Evolutionary conservation across 2,113 vertebrate genomes (phyloP).

Genomic region (Corythaeola cristata): DNA sequence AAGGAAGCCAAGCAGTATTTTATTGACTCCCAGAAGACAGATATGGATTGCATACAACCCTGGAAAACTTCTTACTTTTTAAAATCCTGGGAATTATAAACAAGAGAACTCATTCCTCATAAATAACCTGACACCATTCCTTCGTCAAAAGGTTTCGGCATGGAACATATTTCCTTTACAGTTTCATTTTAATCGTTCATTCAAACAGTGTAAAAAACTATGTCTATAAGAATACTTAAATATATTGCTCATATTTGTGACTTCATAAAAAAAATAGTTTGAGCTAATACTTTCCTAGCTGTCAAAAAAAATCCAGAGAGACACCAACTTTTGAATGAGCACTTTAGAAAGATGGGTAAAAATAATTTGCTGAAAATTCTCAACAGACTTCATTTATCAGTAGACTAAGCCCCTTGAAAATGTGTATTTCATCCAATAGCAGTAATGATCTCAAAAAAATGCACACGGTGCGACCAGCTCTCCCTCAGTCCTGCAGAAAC

Average conservation of each 20-base stretch:
- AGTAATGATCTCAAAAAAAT: background rate
- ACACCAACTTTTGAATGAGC: slow-evolving; percentile 23
- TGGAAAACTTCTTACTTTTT: background rate
- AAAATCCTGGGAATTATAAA: background rate
- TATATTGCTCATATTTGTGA: slow-evolving; percentile 29
- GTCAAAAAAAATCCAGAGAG: slow-evolving; percentile 22
- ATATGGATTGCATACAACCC: background rate
- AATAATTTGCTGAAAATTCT: background rate
- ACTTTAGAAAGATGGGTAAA: background rate
- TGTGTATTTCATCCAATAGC: background rate
- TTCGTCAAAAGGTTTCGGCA: background rate
- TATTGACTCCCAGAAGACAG: slow-evolving; percentile 20
- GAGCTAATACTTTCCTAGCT: background rate
- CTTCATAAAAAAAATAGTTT: slow-evolving; percentile 29
- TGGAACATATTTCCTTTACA: background rate
- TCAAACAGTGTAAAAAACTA: slow-evolving; percentile 41
- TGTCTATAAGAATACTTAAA: slow-evolving; percentile 26
- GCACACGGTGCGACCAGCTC: rapidly evolving
- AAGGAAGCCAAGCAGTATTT: slow-evolving; percentile 20
- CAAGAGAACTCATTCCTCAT: slow-evolving; percentile 8
- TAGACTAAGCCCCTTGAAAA: background rate
- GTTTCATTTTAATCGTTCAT: background rate
- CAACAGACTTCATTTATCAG: background rate
- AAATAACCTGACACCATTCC: slow-evolving; percentile 15
- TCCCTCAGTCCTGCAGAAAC: background rate